A percentile compares a stretch with the other conserved stretches of the same genome.
phyloP scores from a whole-genome alignment of 2,888 invertebrate genomes.

The Chloroclystis v-ata region DNA sequence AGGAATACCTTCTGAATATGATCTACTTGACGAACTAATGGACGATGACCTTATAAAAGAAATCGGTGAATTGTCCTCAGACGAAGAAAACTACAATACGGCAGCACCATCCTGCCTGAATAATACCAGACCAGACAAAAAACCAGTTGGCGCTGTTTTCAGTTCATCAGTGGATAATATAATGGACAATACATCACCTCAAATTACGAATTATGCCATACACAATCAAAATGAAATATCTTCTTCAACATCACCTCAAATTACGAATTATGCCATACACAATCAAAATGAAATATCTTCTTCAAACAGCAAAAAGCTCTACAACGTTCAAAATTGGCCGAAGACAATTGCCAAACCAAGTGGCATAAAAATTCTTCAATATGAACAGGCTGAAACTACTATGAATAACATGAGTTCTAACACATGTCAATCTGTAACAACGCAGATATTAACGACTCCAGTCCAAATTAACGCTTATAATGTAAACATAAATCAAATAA shows the following conservation, averaged over 20 bases:
- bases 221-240: neutral
- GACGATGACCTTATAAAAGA: slow-evolving; percentile 67
- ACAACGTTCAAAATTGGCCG: slow-evolving; percentile 2
- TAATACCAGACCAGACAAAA: slow-evolving; percentile 27
- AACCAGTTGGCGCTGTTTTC: slow-evolving; percentile 18
- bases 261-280: neutral
- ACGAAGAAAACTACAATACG: slow-evolving; percentile 49
- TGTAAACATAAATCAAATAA: slow-evolving; percentile 5
- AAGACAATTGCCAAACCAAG: slow-evolving; percentile 4
- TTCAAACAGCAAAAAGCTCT: slow-evolving; percentile 1
- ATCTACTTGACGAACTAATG: slow-evolving; percentile 67
- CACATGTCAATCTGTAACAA: too few relatives aligned
- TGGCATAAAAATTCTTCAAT: neutral
- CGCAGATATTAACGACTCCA: slow-evolving; percentile 3
- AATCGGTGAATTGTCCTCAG: slow-evolving; percentile 63
- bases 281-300: neutral
- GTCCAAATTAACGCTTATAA: slow-evolving; percentile 5
- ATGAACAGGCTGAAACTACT: slow-evolving; percentile 3
- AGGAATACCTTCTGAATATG: slow-evolving; percentile 60
- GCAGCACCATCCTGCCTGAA: slow-evolving; percentile 28
- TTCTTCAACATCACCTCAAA: neutral
- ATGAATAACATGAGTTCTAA: too few relatives aligned
- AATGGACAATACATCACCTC: neutral
- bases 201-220: neutral
- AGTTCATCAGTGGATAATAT: slow-evolving; percentile 10